Evolutionary conservation across 1,140 invertebrate genomes (phyloP), one percentile per base, ranked within the genome.

Genomic region (Coptotermes formosanus): DNA sequence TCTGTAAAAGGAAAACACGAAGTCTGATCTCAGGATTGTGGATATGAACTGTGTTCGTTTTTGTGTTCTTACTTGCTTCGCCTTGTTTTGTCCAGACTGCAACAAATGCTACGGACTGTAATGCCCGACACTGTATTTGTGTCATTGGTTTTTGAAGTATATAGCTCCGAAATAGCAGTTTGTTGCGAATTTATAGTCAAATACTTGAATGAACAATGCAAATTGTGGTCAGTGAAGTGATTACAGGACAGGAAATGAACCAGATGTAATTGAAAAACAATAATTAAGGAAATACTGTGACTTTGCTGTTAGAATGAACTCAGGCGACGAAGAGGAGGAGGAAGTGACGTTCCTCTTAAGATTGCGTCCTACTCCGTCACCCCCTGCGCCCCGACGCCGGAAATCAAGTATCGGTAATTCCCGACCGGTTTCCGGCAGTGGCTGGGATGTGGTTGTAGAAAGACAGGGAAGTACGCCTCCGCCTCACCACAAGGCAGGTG

Each of bases 271-370:
- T 21, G 8, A 7, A 64, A n/a, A 64, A n/a, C 25, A n/a, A 12
- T 48, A 48, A 48, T 12, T 64, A n/a, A 19, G 1, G 25, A 19
- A 64, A 23, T 64, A 21, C 82, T 83, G 25, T 83, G 32, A 43
- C 30, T 11, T 14, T 38, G 38, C 59, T 19, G 12, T 44, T 12
- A 11, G 64, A 32, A 44, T 69, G 52, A 45, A 25, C n/a, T 84
- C 52, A n/a, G 82, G 30, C 19, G 30, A n/a, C 86, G 86, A 86
- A n/a, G 86, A 86, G 25, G 86, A 86, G 25, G 86, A 86, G 69
- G 82, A 86, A 84, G 86, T 86, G 82, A 86, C 82, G 7, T 86
- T 86, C 86, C 86, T 86, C 48, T 55, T 86, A 55, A 32, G 86
- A 32, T 82, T 86, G n/a, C 86, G 86, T 32, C 86, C 86, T n/a